Evolutionary conservation across 2,113 vertebrate genomes (phyloP).

Genomic region (Piaya cayana): DNA sequence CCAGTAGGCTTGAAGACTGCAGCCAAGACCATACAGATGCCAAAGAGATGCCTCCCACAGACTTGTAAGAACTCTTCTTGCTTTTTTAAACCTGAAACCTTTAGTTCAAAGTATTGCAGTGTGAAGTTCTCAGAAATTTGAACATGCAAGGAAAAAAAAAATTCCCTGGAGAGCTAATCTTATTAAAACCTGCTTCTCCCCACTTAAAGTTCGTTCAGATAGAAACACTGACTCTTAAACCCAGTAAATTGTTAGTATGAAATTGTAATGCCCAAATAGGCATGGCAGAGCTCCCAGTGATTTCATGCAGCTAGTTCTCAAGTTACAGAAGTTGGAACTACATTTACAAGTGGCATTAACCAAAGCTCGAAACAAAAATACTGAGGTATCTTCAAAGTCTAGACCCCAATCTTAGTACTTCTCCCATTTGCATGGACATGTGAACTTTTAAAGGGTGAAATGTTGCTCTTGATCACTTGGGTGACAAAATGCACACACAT

Average conservation of each 20-base stretch:
- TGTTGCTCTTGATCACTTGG: neutral
- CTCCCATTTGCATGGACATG: accelerated
- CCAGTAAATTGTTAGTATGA: constrained; percentile 32
- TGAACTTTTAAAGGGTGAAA: neutral
- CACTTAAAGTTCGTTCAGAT: neutral
- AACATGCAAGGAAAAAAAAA: neutral
- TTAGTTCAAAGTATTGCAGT: neutral
- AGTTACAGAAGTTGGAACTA: constrained; percentile 11
- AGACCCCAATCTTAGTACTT: neutral
- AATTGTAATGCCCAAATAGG: constrained; percentile 21
- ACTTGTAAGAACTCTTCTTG: constrained; percentile 16
- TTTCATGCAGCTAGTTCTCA: constrained; percentile 20
- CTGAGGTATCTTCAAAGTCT: neutral
- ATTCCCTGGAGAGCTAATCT: constrained; percentile 33
- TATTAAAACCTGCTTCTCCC: neutral
- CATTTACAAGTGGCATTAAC: constrained; percentile 18
- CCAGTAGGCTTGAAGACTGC: neutral
- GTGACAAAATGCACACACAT: neutral
- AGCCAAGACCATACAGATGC: neutral
- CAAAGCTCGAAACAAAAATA: neutral
- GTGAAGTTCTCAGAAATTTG: constrained; percentile 44
- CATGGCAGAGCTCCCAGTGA: constrained; percentile 50
- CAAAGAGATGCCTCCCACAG: constrained; percentile 42
- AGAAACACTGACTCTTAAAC: neutral
- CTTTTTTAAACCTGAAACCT: constrained; percentile 43